Conservation (phyloP, 2,888 invertebrate genomes). For the Harpalus rufipes region DNA sequence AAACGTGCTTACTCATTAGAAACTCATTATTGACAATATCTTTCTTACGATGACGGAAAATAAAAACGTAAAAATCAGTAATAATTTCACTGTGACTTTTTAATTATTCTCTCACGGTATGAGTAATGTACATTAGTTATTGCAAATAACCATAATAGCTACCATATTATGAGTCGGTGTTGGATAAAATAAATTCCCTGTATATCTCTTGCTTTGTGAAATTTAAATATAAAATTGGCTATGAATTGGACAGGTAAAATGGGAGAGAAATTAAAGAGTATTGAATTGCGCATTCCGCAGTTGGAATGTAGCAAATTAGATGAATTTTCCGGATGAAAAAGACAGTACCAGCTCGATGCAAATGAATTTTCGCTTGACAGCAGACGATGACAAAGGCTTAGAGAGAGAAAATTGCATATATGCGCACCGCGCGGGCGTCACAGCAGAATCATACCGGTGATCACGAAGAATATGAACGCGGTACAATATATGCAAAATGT, state of each 20-base stretch:
- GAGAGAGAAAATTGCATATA: constrained; percentile 40
- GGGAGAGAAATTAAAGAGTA: constrained; percentile 4
- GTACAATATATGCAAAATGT: constrained; percentile 66
- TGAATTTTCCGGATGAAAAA: constrained; percentile 32
- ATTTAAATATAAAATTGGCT: not conserved
- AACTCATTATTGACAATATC: too few relatives aligned
- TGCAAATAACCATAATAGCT: too few relatives aligned
- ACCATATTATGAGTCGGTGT: too few relatives aligned
- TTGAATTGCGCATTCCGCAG: not conserved
- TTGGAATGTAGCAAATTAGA: constrained; percentile 23
- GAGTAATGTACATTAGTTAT: too few relatives aligned
- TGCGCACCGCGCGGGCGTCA: not conserved
- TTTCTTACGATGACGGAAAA: too few relatives aligned
- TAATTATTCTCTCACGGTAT: too few relatives aligned
- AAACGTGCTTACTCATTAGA: too few relatives aligned
- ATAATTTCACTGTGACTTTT: too few relatives aligned
- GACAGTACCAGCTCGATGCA: constrained; percentile 21
- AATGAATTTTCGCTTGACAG: constrained; percentile 35
- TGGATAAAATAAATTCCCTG: too few relatives aligned
- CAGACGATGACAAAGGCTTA: not conserved
- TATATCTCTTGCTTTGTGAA: not conserved
- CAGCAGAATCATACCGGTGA: constrained; percentile 45
- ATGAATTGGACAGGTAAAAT: not conserved
- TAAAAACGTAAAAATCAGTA: too few relatives aligned
- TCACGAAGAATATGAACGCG: constrained; percentile 54